phyloP scores from a whole-genome alignment of 2,888 invertebrate species.

The Aspidiotus destructor region DNA sequence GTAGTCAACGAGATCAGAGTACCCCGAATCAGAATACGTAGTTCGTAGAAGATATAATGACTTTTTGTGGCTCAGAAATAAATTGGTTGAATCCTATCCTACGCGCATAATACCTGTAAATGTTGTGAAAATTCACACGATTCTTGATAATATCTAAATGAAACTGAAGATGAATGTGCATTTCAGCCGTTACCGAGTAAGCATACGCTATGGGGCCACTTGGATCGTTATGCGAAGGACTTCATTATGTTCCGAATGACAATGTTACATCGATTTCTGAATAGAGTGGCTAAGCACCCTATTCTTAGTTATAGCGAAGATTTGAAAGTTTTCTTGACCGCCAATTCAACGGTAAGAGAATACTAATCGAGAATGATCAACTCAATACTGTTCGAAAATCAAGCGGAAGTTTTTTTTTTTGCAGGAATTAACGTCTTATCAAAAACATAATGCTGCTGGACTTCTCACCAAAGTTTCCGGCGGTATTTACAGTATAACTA shows the following conservation, averaged over 20 bases:
- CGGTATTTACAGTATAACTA: slow-evolving; percentile 50
- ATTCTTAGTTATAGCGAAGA: slow-evolving; percentile 57
- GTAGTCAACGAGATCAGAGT: slow-evolving; percentile 54
- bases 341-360: slow-evolving; percentile 51
- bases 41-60: slow-evolving; percentile 62
- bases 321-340: slow-evolving; percentile 55
- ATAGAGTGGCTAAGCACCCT: slow-evolving; percentile 57
- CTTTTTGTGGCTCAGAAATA: slow-evolving; percentile 59
- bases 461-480: slow-evolving; percentile 50
- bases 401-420: slow-evolving; percentile 34
- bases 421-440: slow-evolving; percentile 54
- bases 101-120: slow-evolving; percentile 59
- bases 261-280: slow-evolving; percentile 55
- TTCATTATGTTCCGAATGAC: slow-evolving; percentile 58
- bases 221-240: slow-evolving; percentile 61
- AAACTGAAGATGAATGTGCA: slow-evolving; percentile 22
- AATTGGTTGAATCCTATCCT: slow-evolving; percentile 54
- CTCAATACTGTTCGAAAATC: neutral
- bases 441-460: slow-evolving; percentile 49
- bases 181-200: slow-evolving; percentile 58
- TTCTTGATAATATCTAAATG: neutral
- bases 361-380: slow-evolving; percentile 16
- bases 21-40: slow-evolving; percentile 52
- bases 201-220: slow-evolving; percentile 55
- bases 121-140: slow-evolving; percentile 26